Evolutionary conservation across 2,888 invertebrate genomes (phyloP).

Genomic region (Clivina fossor): DNA sequence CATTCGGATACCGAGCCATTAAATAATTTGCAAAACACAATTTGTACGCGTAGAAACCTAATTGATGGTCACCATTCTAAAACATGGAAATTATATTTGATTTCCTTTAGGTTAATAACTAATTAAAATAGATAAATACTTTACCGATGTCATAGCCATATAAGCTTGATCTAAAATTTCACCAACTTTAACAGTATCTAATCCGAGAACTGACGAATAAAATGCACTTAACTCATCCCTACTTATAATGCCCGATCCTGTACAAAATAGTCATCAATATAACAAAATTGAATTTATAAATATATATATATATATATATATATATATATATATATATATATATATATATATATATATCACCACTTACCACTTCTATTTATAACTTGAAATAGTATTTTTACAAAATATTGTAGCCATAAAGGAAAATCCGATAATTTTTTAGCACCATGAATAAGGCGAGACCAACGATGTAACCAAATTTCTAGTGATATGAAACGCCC

Average conservation of each 20-base stretch:
- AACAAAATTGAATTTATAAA: background rate
- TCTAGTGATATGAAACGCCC: conserved; percentile 62
- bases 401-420: conserved; percentile 72
- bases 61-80: conserved; percentile 69
- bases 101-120: too few species aligned
- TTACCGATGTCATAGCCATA: conserved; percentile 73
- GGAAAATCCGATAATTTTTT: conserved; percentile 65
- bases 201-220: conserved; percentile 70
- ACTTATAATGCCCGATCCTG: conserved; percentile 67
- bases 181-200: conserved; percentile 62
- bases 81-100: conserved; percentile 44
- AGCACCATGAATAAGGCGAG: conserved; percentile 57
- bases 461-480: conserved; percentile 73
- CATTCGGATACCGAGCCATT: conserved; percentile 72
- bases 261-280: background rate
- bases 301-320: too few species aligned
- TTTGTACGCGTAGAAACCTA: conserved; percentile 69
- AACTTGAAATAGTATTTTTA: conserved; percentile 70
- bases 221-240: conserved; percentile 68
- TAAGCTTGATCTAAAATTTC: conserved; percentile 69
- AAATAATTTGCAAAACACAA: conserved; percentile 75
- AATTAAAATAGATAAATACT: conserved; percentile 7
- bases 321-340: too few species aligned
- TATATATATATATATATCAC: conserved; percentile 18
- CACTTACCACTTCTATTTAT: conserved; percentile 66